Base-by-base conservation (phyloP, 2,888 invertebrate genomes). In the Drosophila nr. perissopoda region DNA sequence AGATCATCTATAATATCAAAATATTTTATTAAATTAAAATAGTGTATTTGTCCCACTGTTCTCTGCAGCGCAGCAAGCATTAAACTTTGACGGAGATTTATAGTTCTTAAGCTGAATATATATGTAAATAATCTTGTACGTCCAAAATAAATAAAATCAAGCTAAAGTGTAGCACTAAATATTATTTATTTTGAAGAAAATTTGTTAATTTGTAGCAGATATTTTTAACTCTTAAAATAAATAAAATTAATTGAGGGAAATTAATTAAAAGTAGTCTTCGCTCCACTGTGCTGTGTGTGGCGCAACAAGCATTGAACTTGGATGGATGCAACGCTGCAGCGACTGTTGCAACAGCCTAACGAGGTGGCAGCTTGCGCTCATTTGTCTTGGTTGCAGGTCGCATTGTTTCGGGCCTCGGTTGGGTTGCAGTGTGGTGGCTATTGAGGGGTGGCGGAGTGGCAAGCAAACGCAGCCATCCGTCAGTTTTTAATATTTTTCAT, bases 401-500 rank as follows among this genome's bases (percentile, higher is more conserved):
- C 71, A 73, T 85, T 83, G 74, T 83, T 71, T 53, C 5, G 27
- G 46, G 31, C 18, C 48, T 62, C 18, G 36, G 0, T 11, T 16
- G 27, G 29, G 40, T 8, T 46, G 10, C 38, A 2, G 13, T 29
- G n/a, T 21, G 2, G 18, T 16, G 29, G 16, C 25, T 25, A 8
- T 25, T 27, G 48, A 25, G 48, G 54, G 40, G 46, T 8, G 51
- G 27, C 16, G 16, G 33, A 34, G 57, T 49, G 54, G 25, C 46
- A 59, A 31, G 74, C 60, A 73, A 81, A 86, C 78, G 82, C 82
- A 88, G 75, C 79, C 91, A 91, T 91, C 90, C 89, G 90, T 92
- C 91, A 91, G 84, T 79, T 89, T 91, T 88, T 90, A 92, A 91
- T 92, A 91, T 89, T 91, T 90, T 83, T 83, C 88, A 91, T 91